phyloP scores from a whole-genome alignment of 2,888 invertebrate species.

The Sympetrum striolatum region DNA sequence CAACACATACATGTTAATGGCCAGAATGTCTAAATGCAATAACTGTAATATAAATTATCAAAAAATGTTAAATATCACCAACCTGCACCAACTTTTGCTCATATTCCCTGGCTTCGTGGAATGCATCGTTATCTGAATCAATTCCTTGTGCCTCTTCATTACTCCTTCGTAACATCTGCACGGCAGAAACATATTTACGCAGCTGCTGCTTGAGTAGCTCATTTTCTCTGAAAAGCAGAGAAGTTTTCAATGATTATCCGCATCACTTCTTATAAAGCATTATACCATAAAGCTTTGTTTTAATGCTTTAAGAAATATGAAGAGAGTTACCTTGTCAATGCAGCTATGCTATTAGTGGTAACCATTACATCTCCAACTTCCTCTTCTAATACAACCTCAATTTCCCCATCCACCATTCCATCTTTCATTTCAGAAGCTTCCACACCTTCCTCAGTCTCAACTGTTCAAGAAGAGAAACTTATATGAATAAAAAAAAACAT shows the following conservation, averaged over 20 bases:
- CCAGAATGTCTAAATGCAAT: background rate
- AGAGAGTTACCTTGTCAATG: background rate
- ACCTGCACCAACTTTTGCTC: constrained; percentile 86
- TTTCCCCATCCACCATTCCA: background rate
- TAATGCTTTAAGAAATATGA: background rate
- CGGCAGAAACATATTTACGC: constrained; percentile 86
- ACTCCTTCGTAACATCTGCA: constrained; percentile 75
- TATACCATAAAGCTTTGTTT: background rate
- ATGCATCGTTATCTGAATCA: constrained; percentile 60
- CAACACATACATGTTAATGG: too few relatives aligned
- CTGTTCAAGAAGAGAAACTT: background rate
- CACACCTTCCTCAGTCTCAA: background rate
- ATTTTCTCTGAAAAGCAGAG: constrained; percentile 70
- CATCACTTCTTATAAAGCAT: background rate
- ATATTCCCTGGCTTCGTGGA: constrained; percentile 78
- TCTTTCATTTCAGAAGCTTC: background rate
- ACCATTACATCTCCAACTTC: background rate
- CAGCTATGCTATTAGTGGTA: background rate
- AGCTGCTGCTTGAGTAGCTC: constrained; percentile 83
- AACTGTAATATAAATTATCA: background rate
- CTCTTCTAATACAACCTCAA: constrained; percentile 27
- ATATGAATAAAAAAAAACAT: too few relatives aligned
- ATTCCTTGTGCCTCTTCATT: background rate
- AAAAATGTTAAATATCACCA: constrained; percentile 54
- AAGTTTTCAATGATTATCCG: background rate